These are phyloP conservation scores for Asteroscopus sphinx DNA, from an alignment of 2,888 invertebrate genomes.

Conservation along the genomic window DNA sequence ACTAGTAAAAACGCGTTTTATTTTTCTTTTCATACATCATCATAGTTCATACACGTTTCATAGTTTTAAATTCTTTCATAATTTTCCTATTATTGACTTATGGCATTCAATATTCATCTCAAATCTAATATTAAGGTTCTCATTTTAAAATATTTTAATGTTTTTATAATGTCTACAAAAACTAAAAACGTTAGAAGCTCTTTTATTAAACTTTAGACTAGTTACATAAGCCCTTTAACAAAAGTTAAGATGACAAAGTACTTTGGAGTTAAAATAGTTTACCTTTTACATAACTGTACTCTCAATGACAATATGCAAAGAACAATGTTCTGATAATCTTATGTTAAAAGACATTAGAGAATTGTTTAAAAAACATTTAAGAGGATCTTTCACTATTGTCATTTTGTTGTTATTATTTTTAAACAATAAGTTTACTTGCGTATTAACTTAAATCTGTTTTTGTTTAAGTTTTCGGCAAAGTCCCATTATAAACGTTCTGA, in stretches of 20 bases:
- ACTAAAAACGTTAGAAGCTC: constrained; percentile 1
- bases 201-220: constrained; percentile 4
- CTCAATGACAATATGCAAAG: constrained; percentile 38
- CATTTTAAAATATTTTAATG: too few relatives aligned
- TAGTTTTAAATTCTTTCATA: too few relatives aligned
- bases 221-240: constrained; percentile 21
- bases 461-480: constrained; percentile 5
- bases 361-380: constrained; percentile 14
- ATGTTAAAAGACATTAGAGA: constrained; percentile 36
- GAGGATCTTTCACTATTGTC: constrained; percentile 9
- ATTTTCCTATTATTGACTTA: too few relatives aligned
- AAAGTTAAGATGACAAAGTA: constrained; percentile 25
- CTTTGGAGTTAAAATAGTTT: constrained; percentile 29
- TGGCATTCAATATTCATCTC: too few relatives aligned
- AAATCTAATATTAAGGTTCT: too few relatives aligned
- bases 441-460: constrained; percentile 7
- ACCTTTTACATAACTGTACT: constrained; percentile 41
- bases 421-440: constrained; percentile 6
- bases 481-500: neutral
- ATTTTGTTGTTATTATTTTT: constrained; percentile 8
- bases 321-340: constrained; percentile 27
- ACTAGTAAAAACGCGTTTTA: too few relatives aligned
- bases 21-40: too few relatives aligned
- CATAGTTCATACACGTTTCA: too few relatives aligned
- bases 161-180: constrained; percentile 13